These are phyloP conservation scores for Microtus richardsoni DNA, from an alignment of 2,113 vertebrate species.

Conservation along the genomic window DNA sequence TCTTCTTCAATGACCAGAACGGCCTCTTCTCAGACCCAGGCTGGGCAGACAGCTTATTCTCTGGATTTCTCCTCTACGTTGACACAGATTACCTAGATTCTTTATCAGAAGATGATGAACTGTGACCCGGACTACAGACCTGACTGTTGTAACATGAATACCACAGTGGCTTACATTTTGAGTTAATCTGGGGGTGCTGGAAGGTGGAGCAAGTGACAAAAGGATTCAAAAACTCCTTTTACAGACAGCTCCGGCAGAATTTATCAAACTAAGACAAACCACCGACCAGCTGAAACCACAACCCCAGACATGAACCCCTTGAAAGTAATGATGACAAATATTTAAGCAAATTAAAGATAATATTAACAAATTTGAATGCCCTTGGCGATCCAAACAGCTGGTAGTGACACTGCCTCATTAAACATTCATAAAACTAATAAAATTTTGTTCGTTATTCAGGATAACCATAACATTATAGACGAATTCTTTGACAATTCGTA, in stretches of 20 bases:
- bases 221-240: neutral
- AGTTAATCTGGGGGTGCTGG: neutral
- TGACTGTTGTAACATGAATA: neutral
- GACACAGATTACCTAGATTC: slow-evolving; percentile 96
- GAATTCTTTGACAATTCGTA: slow-evolving; percentile 70
- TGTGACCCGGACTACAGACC: slow-evolving; percentile 75
- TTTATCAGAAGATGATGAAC: slow-evolving; percentile 92
- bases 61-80: slow-evolving; percentile 96
- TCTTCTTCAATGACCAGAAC: slow-evolving; percentile 97
- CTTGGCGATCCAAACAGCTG: slow-evolving; percentile 73
- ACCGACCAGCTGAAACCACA: slow-evolving; percentile 46
- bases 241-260: slow-evolving; percentile 40
- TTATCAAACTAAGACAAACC: slow-evolving; percentile 55
- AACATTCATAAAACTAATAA: slow-evolving; percentile 62
- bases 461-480: slow-evolving; percentile 53
- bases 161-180: slow-evolving; percentile 2
- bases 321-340: slow-evolving; percentile 82
- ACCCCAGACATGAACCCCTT: slow-evolving; percentile 69
- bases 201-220: neutral
- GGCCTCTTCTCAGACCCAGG: slow-evolving; percentile 96
- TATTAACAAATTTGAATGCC: slow-evolving; percentile 84
- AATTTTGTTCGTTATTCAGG: slow-evolving; percentile 83
- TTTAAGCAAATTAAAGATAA: slow-evolving; percentile 86
- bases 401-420: slow-evolving; percentile 67
- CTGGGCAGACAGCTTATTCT: slow-evolving; percentile 98